Evolutionary conservation across 1,140 invertebrate species (phyloP), one percentile per base, ranked within the genome.

Genomic region (Vanessa tameamea): DNA sequence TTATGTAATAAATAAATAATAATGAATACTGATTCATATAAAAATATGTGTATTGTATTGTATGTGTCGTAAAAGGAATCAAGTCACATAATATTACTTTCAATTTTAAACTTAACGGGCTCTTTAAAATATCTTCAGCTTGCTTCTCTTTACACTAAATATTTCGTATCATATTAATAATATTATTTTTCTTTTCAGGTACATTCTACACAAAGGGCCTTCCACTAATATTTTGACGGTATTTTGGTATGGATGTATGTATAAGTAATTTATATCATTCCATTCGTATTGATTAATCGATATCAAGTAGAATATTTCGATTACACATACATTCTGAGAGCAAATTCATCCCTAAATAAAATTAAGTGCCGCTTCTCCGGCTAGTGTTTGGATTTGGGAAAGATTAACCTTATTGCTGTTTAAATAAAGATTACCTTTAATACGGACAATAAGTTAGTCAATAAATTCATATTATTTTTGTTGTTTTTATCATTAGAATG

Each of bases 301-400:
- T 72, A 72, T 72, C 50, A 31, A 59, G 26, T 9, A 43, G 48
- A 51, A 64, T 20, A 23, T 72, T 43, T 64, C 61, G 51, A 47
- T 64, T 67, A 59, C 53, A 53, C 1, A 47, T 51, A 66, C 61
- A 72, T 66, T 50, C 23, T 43, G 16, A 63, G 51, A 2, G 20
- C 51, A 66, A 72, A 72, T 72, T 53, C 66, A 65, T 55, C 48
- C 43, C 37, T 72, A 59, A 65, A 51, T 66, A 65, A 65, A 72
- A 26, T 16, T 14, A 26, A 57, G 51, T 51, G 70, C 20, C 7
- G 5, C 53, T 14, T n/a, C 37, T 5, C 37, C 6, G 53, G 23
- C 64, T 23, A 50, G 69, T 65, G 63, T 72, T 13, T 66, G 20
- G 37, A 14, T 26, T 57, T 7, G 59, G 55, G 55, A 12, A 48